Conservation (phyloP, 2,113 vertebrate species). For the Platanista minor region DNA sequence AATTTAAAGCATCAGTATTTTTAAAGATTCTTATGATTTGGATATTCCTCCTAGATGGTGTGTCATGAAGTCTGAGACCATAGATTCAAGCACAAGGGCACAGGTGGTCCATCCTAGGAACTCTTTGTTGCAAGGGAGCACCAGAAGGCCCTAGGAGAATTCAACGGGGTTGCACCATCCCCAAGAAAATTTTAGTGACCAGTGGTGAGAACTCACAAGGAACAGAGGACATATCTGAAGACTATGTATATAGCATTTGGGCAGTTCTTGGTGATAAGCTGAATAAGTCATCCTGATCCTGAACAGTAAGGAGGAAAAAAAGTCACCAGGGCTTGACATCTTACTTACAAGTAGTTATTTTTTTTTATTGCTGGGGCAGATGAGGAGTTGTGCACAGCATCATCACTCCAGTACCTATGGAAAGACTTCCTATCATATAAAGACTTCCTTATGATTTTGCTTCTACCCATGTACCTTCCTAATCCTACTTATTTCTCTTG, state of each 20-base stretch:
- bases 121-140: neutral
- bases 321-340: neutral
- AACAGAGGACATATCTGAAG: neutral
- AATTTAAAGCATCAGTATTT: neutral
- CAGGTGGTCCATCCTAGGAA: neutral
- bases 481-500: neutral
- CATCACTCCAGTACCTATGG: neutral
- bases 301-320: neutral
- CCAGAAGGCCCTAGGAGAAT: neutral
- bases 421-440: neutral
- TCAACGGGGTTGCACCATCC: neutral
- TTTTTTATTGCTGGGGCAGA: neutral
- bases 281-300: neutral
- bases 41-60: neutral
- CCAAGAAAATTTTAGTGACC: neutral
- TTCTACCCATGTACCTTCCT: neutral
- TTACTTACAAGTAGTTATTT: neutral
- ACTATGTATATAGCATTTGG: neutral
- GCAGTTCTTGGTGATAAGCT: neutral
- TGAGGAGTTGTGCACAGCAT: neutral
- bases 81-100: neutral
- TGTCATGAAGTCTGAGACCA: neutral
- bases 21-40: neutral
- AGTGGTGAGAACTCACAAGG: neutral
- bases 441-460: neutral